Percentiles rank a stretch among this genome's conserved stretches.
phyloP scores from a whole-genome alignment of 2,888 invertebrate species.

The Melinopterus prodromus region DNA sequence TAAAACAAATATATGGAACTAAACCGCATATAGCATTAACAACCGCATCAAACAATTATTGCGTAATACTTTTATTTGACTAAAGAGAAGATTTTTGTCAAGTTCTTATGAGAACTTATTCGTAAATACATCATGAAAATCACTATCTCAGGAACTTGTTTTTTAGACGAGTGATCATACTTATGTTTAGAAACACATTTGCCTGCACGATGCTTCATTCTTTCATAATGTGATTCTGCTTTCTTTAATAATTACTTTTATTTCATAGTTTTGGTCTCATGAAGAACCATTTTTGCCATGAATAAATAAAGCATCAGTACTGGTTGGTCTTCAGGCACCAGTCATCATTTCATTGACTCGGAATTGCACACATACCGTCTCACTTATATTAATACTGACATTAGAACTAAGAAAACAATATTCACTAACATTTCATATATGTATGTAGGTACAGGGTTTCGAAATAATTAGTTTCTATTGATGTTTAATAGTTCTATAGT shows the following conservation, averaged over 20 bases:
- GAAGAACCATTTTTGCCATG: no score
- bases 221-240: no score
- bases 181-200: not conserved
- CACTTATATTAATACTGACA: not conserved
- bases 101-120: conserved; percentile 7
- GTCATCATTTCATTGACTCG: not conserved
- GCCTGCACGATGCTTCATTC: no score
- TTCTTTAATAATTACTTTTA: no score
- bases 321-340: no score
- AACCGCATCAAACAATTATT: conserved; percentile 34
- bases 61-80: conserved; percentile 37
- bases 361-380: conserved; percentile 4
- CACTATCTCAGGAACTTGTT: conserved; percentile 26
- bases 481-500: not conserved
- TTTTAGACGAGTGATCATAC: conserved; percentile 8
- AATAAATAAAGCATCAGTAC: no score
- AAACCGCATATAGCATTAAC: conserved; percentile 29
- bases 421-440: not conserved
- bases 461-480: not conserved
- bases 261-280: no score
- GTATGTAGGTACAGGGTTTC: not conserved
- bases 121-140: conserved; percentile 18
- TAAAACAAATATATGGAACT: conserved; percentile 6
- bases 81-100: conserved; percentile 21
- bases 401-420: conserved; percentile 4